Evolutionary conservation across 2,113 vertebrate genomes (phyloP).

Genomic region (Cyprinus carpio): DNA sequence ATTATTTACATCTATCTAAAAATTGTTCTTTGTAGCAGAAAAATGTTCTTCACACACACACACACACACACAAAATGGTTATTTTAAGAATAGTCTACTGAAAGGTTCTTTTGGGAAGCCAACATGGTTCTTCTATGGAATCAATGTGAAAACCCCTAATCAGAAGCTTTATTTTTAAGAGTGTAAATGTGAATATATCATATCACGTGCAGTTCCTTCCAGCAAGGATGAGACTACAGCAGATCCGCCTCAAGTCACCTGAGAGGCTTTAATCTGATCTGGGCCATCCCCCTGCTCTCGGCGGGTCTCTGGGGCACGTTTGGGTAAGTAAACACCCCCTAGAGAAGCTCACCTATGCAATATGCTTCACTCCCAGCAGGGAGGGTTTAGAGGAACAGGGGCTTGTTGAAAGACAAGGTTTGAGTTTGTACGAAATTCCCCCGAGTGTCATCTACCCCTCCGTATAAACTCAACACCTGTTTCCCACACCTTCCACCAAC

Average conservation of each 20-base stretch:
- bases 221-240: not conserved
- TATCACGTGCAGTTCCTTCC: not conserved
- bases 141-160: not conserved
- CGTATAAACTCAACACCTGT: slow-evolving; percentile 53
- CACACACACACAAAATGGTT: too few relatives aligned
- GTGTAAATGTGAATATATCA: not conserved
- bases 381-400: slow-evolving; percentile 3
- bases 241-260: not conserved
- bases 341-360: slow-evolving; percentile 35
- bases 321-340: slow-evolving; percentile 32
- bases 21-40: too few relatives aligned
- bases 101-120: not conserved
- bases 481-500: slow-evolving; percentile 39
- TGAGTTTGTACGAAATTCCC: slow-evolving; percentile 35
- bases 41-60: too few relatives aligned
- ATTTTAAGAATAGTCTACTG: not conserved
- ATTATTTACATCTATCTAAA: too few relatives aligned
- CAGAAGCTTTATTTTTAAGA: not conserved
- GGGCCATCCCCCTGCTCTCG: not conserved
- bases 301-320: slow-evolving; percentile 29
- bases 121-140: not conserved
- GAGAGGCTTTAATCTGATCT: slow-evolving; percentile 29
- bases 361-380: slow-evolving; percentile 38
- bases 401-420: slow-evolving; percentile 41
- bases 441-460: slow-evolving; percentile 44